phyloP scores from a whole-genome alignment of 30 jellyfish, hydroid and myxozoan genomes.

The Rhopilema esculentum region DNA sequence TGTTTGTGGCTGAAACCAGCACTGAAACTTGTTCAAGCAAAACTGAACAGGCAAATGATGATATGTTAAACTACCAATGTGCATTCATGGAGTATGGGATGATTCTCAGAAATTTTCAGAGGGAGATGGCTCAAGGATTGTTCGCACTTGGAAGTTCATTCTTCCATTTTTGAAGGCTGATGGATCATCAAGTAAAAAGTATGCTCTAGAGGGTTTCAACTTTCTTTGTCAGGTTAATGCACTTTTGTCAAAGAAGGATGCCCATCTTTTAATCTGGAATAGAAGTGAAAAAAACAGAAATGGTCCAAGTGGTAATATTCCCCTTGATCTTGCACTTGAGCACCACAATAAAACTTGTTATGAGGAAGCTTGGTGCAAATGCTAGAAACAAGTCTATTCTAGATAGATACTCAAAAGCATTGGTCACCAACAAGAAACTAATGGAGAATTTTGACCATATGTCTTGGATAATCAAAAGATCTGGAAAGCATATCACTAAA shows the following conservation, averaged over 20 bases:
- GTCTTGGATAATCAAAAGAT: neutral
- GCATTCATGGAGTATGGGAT: constrained; percentile 22
- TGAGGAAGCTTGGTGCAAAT: constrained; percentile 44
- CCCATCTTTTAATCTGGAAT: constrained; percentile 52
- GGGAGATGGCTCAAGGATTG: constrained; percentile 50
- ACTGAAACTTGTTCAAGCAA: constrained; percentile 32
- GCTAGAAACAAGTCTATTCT: constrained; percentile 1
- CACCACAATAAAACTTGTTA: constrained; percentile 25
- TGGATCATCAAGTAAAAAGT: constrained; percentile 44
- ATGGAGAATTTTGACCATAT: constrained; percentile 32
- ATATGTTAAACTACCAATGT: constrained; percentile 46
- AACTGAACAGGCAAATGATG: constrained; percentile 23
- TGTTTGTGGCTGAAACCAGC: constrained; percentile 34
- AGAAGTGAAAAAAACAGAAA: constrained; percentile 2
- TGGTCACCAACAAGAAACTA: constrained; percentile 15
- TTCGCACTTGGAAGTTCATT: constrained; percentile 57
- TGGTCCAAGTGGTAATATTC: constrained; percentile 64
- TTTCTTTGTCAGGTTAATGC: constrained; percentile 32
- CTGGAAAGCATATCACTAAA: constrained; percentile 46
- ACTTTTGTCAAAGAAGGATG: constrained; percentile 32
- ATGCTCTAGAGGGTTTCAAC: constrained; percentile 49
- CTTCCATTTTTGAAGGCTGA: constrained; percentile 49
- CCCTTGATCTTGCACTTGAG: constrained; percentile 44
- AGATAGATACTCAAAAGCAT: constrained; percentile 49
- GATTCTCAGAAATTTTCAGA: constrained; percentile 47